A percentile compares a stretch with the other conserved stretches of the same genome.
phyloP scores from a whole-genome alignment of 2,113 vertebrate genomes.

The Potamarius usumacintae region DNA sequence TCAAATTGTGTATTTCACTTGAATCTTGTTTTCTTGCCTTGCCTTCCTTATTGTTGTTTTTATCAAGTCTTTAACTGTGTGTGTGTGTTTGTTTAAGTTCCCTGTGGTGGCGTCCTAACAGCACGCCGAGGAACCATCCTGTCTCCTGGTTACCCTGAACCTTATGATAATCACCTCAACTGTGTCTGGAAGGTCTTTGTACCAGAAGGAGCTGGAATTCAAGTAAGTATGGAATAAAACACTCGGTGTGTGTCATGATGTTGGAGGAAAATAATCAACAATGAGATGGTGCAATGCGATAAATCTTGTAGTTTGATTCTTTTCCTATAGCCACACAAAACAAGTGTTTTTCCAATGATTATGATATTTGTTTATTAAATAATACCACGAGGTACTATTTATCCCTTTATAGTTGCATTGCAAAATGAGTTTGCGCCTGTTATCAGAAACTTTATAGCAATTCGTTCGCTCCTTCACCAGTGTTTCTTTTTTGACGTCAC shows the following conservation, averaged over 20 bases:
- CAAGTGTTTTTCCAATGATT: not conserved
- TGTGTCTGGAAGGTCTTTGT: slow-evolving; percentile 97
- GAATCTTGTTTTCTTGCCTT: not conserved
- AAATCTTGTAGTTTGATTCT: not conserved
- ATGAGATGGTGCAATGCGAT: not conserved
- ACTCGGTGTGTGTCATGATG: not conserved
- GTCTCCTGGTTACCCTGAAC: slow-evolving; percentile 94
- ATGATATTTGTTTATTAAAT: not conserved
- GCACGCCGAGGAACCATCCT: slow-evolving; percentile 91
- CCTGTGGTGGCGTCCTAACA: slow-evolving; percentile 91
- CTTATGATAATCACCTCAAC: slow-evolving; percentile 96
- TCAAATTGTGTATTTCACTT: no score
- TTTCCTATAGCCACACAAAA: not conserved
- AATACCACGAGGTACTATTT: not conserved
- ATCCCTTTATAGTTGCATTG: not conserved
- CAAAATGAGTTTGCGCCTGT: not conserved
- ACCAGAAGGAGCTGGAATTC: slow-evolving; percentile 95
- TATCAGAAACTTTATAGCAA: no score
- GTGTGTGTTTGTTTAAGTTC: slow-evolving; percentile 72
- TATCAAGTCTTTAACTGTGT: not conserved
- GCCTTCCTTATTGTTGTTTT: not conserved
- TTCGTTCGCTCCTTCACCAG: no score
- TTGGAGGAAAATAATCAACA: not conserved
- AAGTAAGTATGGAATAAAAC: slow-evolving; percentile 74
- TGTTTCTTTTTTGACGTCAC: no score